These are phyloP conservation scores for Monarcha castaneiventris DNA, from an alignment of 2,113 vertebrate genomes.

Conservation along the genomic window DNA sequence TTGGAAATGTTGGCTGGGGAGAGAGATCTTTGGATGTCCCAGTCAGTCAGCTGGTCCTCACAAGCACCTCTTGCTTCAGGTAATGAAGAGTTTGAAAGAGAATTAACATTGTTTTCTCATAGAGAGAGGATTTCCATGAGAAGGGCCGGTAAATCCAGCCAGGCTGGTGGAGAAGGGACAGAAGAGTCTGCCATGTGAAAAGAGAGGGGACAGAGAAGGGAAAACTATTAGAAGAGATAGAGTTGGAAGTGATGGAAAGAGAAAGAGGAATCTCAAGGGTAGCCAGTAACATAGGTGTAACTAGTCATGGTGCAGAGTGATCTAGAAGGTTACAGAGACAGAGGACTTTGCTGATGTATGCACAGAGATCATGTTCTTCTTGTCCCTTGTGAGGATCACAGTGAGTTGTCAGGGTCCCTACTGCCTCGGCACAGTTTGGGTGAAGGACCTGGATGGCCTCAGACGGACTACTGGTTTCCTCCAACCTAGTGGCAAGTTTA, in stretches of 20 bases:
- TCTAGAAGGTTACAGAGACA: not conserved
- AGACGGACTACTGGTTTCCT: not conserved
- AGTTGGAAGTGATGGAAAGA: not conserved
- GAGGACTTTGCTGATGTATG: accelerated
- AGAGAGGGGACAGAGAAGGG: not conserved
- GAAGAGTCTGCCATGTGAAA: not conserved
- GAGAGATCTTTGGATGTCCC: not conserved
- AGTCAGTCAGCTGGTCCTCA: not conserved
- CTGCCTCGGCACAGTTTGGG: not conserved
- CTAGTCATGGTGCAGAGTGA: not conserved
- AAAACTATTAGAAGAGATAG: not conserved
- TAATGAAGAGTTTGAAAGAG: not conserved
- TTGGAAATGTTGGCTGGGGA: not conserved
- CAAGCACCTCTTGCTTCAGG: not conserved
- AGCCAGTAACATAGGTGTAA: not conserved
- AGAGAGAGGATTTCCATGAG: not conserved
- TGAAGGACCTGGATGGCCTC: not conserved
- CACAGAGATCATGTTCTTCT: not conserved
- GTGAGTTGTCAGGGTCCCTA: not conserved
- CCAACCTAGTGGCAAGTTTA: not conserved
- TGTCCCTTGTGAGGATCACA: not conserved
- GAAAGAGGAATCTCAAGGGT: not conserved
- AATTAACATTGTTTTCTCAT: not conserved
- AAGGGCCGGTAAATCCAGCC: not conserved
- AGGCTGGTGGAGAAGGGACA: not conserved